These are phyloP conservation scores for Spatula versicolor DNA, from an alignment of 2,797 vertebrate genomes.

Conservation along the genomic window DNA sequence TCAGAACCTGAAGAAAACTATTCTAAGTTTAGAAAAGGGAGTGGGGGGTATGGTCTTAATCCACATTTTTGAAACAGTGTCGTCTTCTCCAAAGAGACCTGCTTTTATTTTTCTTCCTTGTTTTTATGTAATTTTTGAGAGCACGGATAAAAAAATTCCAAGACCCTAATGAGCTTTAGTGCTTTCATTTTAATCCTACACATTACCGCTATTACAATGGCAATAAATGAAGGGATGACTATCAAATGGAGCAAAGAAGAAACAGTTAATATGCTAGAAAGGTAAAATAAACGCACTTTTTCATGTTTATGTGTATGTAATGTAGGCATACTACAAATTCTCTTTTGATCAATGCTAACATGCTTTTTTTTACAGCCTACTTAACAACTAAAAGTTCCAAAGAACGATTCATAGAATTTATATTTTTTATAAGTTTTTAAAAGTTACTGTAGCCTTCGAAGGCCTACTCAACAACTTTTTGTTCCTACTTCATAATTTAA, in stretches of 20 bases:
- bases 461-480: conserved; percentile 5
- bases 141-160: conserved; percentile 69
- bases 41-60: conserved; percentile 66
- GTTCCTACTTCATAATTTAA: neutral
- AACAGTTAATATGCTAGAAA: conserved; percentile 62
- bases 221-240: conserved; percentile 67
- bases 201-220: conserved; percentile 63
- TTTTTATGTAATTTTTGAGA: conserved; percentile 78
- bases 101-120: conserved; percentile 72
- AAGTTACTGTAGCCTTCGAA: conserved; percentile 18
- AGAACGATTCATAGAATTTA: neutral
- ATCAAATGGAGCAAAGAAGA: conserved; percentile 62
- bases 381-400: neutral
- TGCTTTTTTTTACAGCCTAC: neutral
- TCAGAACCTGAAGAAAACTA: conserved; percentile 74
- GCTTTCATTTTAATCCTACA: conserved; percentile 75
- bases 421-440: neutral
- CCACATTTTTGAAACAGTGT: conserved; percentile 77
- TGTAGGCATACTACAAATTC: neutral
- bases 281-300: conserved; percentile 57
- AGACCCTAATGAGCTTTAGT: conserved; percentile 78
- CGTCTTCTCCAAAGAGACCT: conserved; percentile 70
- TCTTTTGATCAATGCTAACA: conserved; percentile 1
- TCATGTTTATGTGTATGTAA: neutral
- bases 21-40: conserved; percentile 72